phyloP scores from a whole-genome alignment of 2,888 invertebrate species.

The Trissonchulus latispiculum region DNA sequence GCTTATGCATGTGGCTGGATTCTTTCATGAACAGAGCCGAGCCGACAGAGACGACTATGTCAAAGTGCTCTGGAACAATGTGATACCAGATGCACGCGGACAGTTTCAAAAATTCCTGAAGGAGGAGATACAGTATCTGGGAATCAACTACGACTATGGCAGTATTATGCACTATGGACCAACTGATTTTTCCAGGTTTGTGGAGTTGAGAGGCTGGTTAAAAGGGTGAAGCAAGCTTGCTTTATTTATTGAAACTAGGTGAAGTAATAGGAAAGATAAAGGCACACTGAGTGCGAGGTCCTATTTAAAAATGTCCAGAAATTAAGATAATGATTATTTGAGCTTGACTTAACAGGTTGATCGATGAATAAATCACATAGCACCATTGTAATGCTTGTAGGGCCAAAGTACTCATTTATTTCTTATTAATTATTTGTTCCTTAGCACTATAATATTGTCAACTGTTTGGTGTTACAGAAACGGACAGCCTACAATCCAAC shows the following conservation, averaged over 20 bases:
- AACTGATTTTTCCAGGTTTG: neutral
- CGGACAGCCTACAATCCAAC: neutral
- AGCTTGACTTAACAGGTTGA: too few relatives aligned
- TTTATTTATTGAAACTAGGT: neutral
- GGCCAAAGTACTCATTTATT: too few relatives aligned
- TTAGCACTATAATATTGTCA: neutral
- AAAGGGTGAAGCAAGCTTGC: neutral
- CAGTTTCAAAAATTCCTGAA: neutral
- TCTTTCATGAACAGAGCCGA: slow-evolving; percentile 8
- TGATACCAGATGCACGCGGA: neutral
- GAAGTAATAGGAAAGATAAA: neutral
- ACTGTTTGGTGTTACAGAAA: neutral
- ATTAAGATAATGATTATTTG: too few relatives aligned
- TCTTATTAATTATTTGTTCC: neutral
- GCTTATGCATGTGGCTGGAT: slow-evolving; percentile 4
- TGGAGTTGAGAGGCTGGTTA: too few relatives aligned
- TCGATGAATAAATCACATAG: too few relatives aligned
- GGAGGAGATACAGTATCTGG: neutral
- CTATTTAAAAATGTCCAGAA: too few relatives aligned
- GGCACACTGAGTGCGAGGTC: too few relatives aligned
- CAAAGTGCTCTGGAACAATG: neutral
- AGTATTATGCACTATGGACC: neutral
- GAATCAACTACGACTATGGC: neutral
- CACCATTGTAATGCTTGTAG: too few relatives aligned
- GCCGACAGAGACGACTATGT: neutral